These are phyloP conservation scores for Merodon equestris DNA, from an alignment of 2,888 invertebrate genomes.

Conservation along the genomic window DNA sequence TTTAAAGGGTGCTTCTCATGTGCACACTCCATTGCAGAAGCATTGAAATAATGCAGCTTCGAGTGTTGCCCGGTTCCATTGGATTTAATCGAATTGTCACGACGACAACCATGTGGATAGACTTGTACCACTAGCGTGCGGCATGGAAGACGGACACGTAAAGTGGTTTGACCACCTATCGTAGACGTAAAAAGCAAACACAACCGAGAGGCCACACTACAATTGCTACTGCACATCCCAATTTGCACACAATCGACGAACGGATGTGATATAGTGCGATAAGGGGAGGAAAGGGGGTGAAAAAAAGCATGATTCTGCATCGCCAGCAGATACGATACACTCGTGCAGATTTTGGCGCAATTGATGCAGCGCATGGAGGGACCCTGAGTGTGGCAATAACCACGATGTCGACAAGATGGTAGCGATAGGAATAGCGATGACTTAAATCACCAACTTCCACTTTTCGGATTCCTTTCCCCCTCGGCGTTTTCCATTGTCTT, in stretches of 20 bases:
- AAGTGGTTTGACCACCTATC: slow-evolving; percentile 48
- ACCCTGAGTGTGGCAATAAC: too few relatives aligned
- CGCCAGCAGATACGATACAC: slow-evolving; percentile 41
- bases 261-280: slow-evolving; percentile 62
- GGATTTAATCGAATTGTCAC: slow-evolving; percentile 64
- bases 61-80: slow-evolving; percentile 49
- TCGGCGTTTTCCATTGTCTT: slow-evolving; percentile 24
- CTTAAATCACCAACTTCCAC: slow-evolving; percentile 61
- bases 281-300: slow-evolving; percentile 14
- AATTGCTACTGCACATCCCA: slow-evolving; percentile 48
- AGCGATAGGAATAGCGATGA: slow-evolving; percentile 44
- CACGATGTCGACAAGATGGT: slow-evolving; percentile 25
- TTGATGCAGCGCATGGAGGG: slow-evolving; percentile 34
- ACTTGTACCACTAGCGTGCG: slow-evolving; percentile 10
- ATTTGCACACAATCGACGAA: slow-evolving; percentile 66
- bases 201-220: slow-evolving; percentile 8
- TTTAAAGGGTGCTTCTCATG: too few relatives aligned
- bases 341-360: slow-evolving; percentile 35
- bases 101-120: slow-evolving; percentile 40
- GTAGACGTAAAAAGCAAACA: slow-evolving; percentile 12
- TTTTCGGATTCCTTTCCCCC: slow-evolving; percentile 31
- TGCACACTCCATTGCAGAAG: slow-evolving; percentile 37
- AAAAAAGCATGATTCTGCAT: slow-evolving; percentile 19
- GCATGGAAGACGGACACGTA: slow-evolving; percentile 16
- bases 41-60: slow-evolving; percentile 52